Base-by-base conservation (phyloP, 2,797 vertebrate species). In the Lithobates pipiens region DNA sequence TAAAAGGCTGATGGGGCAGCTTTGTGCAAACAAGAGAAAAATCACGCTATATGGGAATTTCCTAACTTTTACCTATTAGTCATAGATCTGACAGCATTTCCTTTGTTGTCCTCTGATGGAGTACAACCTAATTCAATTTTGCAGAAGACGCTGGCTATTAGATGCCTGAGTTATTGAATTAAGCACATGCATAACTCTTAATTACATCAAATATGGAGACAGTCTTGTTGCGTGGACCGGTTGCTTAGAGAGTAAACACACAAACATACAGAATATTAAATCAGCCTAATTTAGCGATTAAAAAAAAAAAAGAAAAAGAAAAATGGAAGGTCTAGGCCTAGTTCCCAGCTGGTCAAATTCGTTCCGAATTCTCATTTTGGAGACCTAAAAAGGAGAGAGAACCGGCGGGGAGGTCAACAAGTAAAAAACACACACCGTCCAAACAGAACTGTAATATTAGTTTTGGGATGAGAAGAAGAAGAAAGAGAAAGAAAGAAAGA, bases 121-220 rank as follows among this genome's bases (percentile, higher is more conserved):
- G 79, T 27, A 69, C n/a, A 70, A 68, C 36, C 69, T 81, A 81
- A 81, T 63, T 29, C 16, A 72, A 81, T 81, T 61, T n/a, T 21
- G 21, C 54, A 68, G 6, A 42, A 42, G 79, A 73, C 69, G n/a
- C 23, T 72, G 50, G 46, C 61, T 39, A 42, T 72, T 10, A 71
- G 46, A 68, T 21, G 16, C 25, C 46, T 9, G 11, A 3, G 50
- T 36, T 72, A 81, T 61, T 42, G 69, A 61, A 70, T 80, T 81
- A 81, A 36, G 32, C 23, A 34, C 8, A n/a, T 13, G 23, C 68
- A 25, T 70, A 13, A 32, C 78, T 80, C 78, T 27, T 27, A 71
- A 80, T 80, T 80, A 72, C 32, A 57, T 11, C 29, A 57, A 70
- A 72, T 54, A 57, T 61, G 70, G 46, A 16, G 46, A 71, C 15